These are phyloP conservation scores for Calephelis nemesis DNA, from an alignment of 1,140 invertebrate genomes.

Conservation along the genomic window DNA sequence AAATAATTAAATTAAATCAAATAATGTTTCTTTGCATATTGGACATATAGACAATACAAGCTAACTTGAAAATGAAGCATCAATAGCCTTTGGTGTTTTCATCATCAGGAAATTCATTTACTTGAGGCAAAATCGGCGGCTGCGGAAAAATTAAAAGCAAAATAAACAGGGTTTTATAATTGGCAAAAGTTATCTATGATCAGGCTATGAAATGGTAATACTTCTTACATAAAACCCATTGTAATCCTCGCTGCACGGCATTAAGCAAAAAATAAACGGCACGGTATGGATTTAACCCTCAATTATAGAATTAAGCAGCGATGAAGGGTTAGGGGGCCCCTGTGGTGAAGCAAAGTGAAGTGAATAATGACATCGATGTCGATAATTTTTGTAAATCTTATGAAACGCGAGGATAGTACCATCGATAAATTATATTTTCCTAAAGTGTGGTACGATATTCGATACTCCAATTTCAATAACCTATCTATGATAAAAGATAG, in stretches of 20 bases:
- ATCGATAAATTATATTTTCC: too few relatives aligned
- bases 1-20: too few relatives aligned
- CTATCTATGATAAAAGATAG: too few relatives aligned
- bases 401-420: too few relatives aligned
- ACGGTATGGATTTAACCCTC: slow-evolving; percentile 71
- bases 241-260: slow-evolving; percentile 43
- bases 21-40: too few relatives aligned
- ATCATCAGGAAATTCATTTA: too few relatives aligned
- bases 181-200: slow-evolving; percentile 16
- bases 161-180: neutral
- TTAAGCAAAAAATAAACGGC: slow-evolving; percentile 51
- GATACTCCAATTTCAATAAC: too few relatives aligned
- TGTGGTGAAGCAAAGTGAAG: slow-evolving; percentile 41
- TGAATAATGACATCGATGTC: slow-evolving; percentile 30
- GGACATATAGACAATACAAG: too few relatives aligned
- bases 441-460: too few relatives aligned
- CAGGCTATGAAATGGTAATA: slow-evolving; percentile 27
- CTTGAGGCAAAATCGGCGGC: neutral
- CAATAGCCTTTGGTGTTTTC: too few relatives aligned
- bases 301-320: slow-evolving; percentile 72
- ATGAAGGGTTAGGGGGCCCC: slow-evolving; percentile 63
- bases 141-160: neutral
- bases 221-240: slow-evolving; percentile 48
- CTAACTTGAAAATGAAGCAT: too few relatives aligned
- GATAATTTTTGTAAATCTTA: slow-evolving; percentile 13